These are phyloP conservation scores for Pteropus rufus DNA, from an alignment of 2,797 vertebrate genomes.

Conservation along the genomic window DNA sequence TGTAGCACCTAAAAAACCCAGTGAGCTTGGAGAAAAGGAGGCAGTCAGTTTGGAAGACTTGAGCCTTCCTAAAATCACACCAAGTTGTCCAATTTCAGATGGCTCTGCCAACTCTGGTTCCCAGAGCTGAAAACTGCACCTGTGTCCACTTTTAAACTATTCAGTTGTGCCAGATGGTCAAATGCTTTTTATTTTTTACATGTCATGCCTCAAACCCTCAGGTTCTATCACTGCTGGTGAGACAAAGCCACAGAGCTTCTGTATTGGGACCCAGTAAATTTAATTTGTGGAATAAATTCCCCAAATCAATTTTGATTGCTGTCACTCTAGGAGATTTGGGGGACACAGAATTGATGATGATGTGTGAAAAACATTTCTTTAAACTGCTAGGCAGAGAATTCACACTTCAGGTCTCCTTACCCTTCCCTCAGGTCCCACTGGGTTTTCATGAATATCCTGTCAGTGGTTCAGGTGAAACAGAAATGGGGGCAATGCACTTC, in stretches of 20 bases:
- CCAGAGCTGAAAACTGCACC: background rate
- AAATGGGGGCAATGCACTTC: background rate
- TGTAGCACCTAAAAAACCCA: background rate
- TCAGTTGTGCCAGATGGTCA: background rate
- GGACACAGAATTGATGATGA: background rate
- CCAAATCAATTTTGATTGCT: slow-evolving; percentile 63
- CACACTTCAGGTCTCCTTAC: slow-evolving; percentile 4
- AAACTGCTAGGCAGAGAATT: slow-evolving; percentile 16
- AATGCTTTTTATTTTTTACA: background rate
- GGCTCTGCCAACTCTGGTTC: background rate
- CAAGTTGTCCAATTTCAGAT: background rate
- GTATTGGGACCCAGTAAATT: slow-evolving; percentile 25
- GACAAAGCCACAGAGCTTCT: slow-evolving; percentile 37
- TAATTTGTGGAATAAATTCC: slow-evolving; percentile 62
- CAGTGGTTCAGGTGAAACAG: background rate
- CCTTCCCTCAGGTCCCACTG: background rate
- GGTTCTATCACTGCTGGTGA: background rate
- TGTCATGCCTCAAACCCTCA: background rate
- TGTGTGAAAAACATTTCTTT: slow-evolving; percentile 25
- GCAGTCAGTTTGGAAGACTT: background rate
- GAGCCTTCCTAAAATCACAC: background rate
- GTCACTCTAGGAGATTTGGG: slow-evolving; percentile 53
- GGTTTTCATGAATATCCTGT: background rate
- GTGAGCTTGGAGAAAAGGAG: background rate
- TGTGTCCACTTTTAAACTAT: background rate